phyloP scores from a whole-genome alignment of 1,140 invertebrate genomes.

The Drosophila ananassae region DNA sequence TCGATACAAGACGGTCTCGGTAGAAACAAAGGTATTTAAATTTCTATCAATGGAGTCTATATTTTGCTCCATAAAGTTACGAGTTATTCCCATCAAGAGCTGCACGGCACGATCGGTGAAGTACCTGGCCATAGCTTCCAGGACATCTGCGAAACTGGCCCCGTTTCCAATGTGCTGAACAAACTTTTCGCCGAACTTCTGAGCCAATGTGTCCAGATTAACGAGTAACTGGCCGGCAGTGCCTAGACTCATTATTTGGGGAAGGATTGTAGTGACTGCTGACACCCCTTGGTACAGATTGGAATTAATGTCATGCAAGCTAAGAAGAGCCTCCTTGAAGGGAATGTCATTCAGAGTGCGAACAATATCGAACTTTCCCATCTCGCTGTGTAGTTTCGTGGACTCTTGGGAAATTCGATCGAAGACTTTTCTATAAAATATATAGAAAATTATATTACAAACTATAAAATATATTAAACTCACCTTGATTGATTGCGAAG shows the following conservation, averaged over 20 bases:
- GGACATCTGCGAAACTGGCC: conserved; percentile 60
- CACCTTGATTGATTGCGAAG: conserved; percentile 52
- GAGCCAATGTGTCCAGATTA: conserved; percentile 42
- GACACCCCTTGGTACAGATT: conserved; percentile 45
- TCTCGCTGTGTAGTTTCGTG: conserved; percentile 37
- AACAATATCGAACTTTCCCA: conserved; percentile 65
- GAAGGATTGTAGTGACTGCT: conserved; percentile 39
- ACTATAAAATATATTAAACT: neutral
- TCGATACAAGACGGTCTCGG: conserved; percentile 67
- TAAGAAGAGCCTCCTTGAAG: conserved; percentile 59
- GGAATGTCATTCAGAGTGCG: conserved; percentile 77
- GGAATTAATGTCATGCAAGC: conserved; percentile 47
- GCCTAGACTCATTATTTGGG: conserved; percentile 28
- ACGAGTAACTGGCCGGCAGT: conserved; percentile 38
- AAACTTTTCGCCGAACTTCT: conserved; percentile 60
- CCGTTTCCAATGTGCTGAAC: conserved; percentile 65
- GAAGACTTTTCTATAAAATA: conserved; percentile 43
- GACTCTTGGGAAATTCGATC: conserved; percentile 54
- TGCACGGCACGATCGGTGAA: conserved; percentile 53
- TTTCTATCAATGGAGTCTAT: conserved; percentile 62
- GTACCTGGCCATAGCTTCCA: conserved; percentile 53
- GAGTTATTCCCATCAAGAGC: conserved; percentile 57
- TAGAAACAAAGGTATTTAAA: conserved; percentile 68
- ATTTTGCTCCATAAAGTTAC: conserved; percentile 63
- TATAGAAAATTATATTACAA: neutral